phyloP scores from a whole-genome alignment of 2,888 invertebrate genomes.

The Chaetogeoica ovagalla region DNA sequence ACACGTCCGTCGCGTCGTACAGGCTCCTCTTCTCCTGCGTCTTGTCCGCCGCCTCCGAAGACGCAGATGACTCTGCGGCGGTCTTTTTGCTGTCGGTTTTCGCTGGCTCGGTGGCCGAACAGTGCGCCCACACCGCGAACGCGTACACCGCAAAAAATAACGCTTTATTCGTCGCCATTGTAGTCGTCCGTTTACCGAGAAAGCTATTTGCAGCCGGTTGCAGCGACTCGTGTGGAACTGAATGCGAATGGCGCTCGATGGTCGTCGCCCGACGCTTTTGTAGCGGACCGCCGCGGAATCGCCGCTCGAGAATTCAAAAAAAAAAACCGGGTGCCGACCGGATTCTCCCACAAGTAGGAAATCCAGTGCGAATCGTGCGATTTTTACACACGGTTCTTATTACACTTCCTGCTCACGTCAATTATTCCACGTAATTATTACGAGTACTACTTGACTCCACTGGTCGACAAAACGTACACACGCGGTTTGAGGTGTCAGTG shows the following conservation, averaged over 20 bases:
- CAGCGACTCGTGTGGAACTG: background rate
- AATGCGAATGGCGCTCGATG: conserved; percentile 11
- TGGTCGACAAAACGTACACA: no score
- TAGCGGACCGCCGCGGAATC: background rate
- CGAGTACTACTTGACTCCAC: no score
- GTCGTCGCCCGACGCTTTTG: conserved; percentile 15
- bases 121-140: conserved; percentile 43
- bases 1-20: conserved; percentile 57
- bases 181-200: background rate
- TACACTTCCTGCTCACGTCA: no score
- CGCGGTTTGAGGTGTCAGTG: no score
- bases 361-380: no score
- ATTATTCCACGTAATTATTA: no score
- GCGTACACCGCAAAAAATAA: conserved; percentile 39
- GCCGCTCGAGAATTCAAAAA: background rate
- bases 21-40: conserved; percentile 61
- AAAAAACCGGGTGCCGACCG: background rate
- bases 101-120: conserved; percentile 19
- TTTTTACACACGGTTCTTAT: no score
- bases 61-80: no score
- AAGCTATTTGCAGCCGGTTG: no score
- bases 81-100: background rate
- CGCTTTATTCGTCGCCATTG: conserved; percentile 22
- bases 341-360: background rate
- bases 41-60: conserved; percentile 56